Evolutionary conservation across 1,140 invertebrate genomes (phyloP).

Genomic region (Gyrodactylus bullatarudis): DNA sequence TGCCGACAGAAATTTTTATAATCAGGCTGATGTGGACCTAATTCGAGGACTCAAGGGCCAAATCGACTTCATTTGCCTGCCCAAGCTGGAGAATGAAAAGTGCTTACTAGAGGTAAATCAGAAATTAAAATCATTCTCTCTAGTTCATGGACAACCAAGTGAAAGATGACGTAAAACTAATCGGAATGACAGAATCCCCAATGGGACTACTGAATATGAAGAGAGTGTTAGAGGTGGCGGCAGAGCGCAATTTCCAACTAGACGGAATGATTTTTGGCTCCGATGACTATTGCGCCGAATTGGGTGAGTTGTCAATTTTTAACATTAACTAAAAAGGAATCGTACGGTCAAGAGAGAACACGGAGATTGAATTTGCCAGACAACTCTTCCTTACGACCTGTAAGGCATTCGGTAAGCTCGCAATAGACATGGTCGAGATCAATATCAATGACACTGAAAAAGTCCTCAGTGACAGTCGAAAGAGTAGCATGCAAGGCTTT

Average conservation of each 20-base stretch:
- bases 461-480: not conserved
- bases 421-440: not conserved
- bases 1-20: too few species aligned
- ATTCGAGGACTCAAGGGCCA: not conserved
- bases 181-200: not conserved
- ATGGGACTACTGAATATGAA: not conserved
- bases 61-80: not conserved
- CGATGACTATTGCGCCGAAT: not conserved
- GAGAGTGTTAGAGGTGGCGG: not conserved
- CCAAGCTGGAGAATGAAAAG: too few species aligned
- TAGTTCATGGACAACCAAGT: too few species aligned
- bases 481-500: not conserved
- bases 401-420: not conserved
- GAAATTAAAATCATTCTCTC: too few species aligned
- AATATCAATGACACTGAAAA: not conserved
- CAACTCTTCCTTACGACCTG: not conserved
- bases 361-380: not conserved
- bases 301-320: too few species aligned
- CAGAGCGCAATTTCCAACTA: not conserved
- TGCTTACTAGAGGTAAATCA: too few species aligned
- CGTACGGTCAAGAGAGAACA: not conserved
- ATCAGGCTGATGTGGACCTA: not conserved
- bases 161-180: not conserved
- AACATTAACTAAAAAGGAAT: too few species aligned
- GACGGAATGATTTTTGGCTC: not conserved